Evolutionary conservation across 1,140 invertebrate genomes (phyloP).

Genomic region (Drosophila hydei): DNA sequence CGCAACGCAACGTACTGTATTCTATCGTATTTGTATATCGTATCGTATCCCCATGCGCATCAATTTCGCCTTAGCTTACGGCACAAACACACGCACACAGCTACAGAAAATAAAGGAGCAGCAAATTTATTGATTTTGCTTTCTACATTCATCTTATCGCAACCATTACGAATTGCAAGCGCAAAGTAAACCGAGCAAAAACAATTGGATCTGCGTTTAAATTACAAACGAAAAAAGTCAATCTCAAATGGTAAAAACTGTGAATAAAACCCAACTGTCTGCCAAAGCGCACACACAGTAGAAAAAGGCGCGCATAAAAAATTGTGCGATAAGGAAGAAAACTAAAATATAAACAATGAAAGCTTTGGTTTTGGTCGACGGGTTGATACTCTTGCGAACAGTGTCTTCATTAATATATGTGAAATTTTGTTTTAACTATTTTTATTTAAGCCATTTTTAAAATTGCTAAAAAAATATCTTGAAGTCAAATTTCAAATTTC

Average conservation of each 20-base stretch:
- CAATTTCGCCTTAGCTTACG: constrained; percentile 21
- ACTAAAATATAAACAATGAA: not conserved
- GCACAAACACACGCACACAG: not conserved
- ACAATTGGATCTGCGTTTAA: constrained; percentile 43
- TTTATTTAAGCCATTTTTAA: too few species aligned
- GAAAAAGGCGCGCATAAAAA: constrained; percentile 34
- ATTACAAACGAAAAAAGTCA: constrained; percentile 58
- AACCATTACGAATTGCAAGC: constrained; percentile 51
- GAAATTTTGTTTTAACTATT: too few species aligned
- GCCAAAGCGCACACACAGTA: constrained; percentile 5
- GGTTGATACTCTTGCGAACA: constrained; percentile 22
- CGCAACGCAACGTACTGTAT: not conserved
- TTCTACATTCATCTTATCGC: constrained; percentile 38
- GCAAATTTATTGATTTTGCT: constrained; percentile 72
- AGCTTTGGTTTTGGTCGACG: not conserved
- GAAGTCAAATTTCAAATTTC: too few species aligned
- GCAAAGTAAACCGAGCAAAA: constrained; percentile 19
- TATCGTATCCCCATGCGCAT: constrained; percentile 12
- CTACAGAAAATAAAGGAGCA: constrained; percentile 41
- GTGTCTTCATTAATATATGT: too few species aligned
- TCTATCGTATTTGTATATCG: constrained; percentile 4
- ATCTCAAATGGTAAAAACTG: constrained; percentile 77
- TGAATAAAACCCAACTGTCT: constrained; percentile 44
- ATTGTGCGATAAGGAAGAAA: constrained; percentile 23
- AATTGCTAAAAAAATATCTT: too few species aligned